Percentiles rank a stretch among this genome's conserved stretches.
Evolutionary conservation across 2,113 vertebrate genomes (phyloP).

Genomic region (Patagioenas fasciata): DNA sequence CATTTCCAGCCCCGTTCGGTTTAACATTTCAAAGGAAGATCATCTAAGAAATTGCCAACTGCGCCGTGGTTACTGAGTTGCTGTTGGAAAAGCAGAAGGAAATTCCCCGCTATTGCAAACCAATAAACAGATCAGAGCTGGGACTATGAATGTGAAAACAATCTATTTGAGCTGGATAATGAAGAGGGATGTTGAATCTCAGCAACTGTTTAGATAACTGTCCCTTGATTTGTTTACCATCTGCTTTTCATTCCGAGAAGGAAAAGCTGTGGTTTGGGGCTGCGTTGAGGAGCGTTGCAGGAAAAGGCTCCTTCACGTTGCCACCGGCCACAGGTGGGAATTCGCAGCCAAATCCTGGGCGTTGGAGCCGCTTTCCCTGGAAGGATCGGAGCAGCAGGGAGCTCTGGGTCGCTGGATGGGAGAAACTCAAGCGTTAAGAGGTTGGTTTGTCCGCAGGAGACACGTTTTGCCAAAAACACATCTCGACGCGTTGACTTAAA

Average conservation of each 20-base stretch:
- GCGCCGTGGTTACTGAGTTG: background rate
- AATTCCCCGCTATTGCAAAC: background rate
- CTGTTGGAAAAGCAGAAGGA: background rate
- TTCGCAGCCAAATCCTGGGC: background rate
- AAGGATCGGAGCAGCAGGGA: background rate
- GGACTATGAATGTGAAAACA: background rate
- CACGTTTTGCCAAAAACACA: background rate
- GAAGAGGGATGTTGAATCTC: background rate
- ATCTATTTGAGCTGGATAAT: background rate
- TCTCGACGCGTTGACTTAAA: background rate
- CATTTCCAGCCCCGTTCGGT: background rate
- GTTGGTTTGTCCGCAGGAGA: background rate
- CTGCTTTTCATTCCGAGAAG: background rate
- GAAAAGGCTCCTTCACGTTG: background rate
- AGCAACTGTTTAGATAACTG: background rate
- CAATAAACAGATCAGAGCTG: background rate
- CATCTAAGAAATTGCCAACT: background rate
- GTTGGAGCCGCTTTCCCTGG: background rate
- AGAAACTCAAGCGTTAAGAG: background rate
- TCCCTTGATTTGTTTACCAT: background rate
- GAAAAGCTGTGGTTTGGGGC: background rate
- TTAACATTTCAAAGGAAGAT: background rate
- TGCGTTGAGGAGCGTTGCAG: background rate
- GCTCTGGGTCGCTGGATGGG: background rate
- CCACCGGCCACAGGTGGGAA: conserved; percentile 5